A percentile compares a stretch with the other conserved stretches of the same genome.
These are phyloP conservation scores for Eupithecia vulgata DNA, from an alignment of 2,888 invertebrate species.

Conservation along the genomic window DNA sequence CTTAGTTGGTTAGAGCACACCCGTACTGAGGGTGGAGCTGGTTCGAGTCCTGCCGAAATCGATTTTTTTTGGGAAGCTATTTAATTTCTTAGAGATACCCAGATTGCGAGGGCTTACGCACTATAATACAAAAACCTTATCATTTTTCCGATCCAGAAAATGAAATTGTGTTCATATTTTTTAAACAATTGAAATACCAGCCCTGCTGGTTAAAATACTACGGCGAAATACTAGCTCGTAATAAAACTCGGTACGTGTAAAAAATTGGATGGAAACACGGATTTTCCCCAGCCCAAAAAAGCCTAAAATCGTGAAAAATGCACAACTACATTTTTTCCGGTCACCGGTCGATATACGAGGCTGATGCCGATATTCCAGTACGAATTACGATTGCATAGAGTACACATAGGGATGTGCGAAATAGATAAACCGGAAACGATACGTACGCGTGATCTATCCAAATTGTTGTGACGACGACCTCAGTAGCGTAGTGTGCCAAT, in stretches of 20 bases:
- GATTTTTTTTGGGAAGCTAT: too few species aligned
- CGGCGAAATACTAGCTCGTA: neutral
- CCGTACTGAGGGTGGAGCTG: too few species aligned
- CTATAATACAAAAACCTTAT: too few species aligned
- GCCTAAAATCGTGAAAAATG: slow-evolving; percentile 30
- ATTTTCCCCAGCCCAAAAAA: slow-evolving; percentile 14
- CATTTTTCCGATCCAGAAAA: neutral
- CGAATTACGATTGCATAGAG: slow-evolving; percentile 38
- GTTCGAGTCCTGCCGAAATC: too few species aligned
- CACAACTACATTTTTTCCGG: slow-evolving; percentile 33
- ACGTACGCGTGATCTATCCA: neutral
- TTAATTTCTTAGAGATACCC: too few species aligned
- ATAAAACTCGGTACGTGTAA: slow-evolving; percentile 6
- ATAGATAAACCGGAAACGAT: neutral
- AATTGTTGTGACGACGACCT: too few species aligned
- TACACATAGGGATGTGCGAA: slow-evolving; percentile 18
- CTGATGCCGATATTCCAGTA: slow-evolving; percentile 31
- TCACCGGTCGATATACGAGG: slow-evolving; percentile 30
- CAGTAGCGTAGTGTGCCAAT: too few species aligned
- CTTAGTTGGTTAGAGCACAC: too few species aligned
- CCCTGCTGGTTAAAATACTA: neutral
- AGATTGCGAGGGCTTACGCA: too few species aligned
- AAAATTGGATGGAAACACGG: slow-evolving; percentile 13
- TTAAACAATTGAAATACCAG: neutral
- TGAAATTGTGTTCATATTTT: neutral